Percentiles rank a stretch among this genome's conserved stretches.
These are phyloP conservation scores for Lordiphosa stackelbergi DNA, from an alignment of 1,140 invertebrate species.

Conservation along the genomic window DNA sequence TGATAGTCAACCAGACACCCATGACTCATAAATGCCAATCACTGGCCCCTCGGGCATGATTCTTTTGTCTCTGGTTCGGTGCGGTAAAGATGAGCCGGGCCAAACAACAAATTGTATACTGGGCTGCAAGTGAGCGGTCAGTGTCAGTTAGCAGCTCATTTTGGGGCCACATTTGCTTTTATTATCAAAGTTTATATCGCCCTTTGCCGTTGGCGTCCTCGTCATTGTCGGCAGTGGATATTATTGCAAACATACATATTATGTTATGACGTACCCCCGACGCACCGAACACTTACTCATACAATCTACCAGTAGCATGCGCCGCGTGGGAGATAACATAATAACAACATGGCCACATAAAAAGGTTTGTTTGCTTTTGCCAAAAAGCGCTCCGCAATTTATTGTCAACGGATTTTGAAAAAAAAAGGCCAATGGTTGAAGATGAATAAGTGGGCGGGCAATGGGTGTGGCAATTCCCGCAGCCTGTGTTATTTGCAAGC, in stretches of 20 bases:
- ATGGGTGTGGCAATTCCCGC: background rate
- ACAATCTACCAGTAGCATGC: constrained; percentile 22
- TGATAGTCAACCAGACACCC: constrained; percentile 17
- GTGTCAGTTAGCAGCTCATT: constrained; percentile 15
- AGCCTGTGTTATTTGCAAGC: too few species aligned
- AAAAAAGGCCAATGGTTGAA: background rate
- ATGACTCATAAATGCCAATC: constrained; percentile 37
- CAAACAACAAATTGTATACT: constrained; percentile 18
- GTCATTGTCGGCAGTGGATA: constrained; percentile 38
- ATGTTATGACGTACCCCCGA: too few species aligned
- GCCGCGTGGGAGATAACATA: constrained; percentile 45
- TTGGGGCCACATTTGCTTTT: constrained; percentile 46
- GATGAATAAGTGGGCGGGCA: background rate
- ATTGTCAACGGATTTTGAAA: constrained; percentile 27
- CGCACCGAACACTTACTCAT: constrained; percentile 19
- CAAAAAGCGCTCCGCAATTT: constrained; percentile 37
- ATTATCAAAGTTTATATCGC: constrained; percentile 52
- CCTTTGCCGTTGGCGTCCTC: constrained; percentile 20
- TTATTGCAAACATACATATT: constrained; percentile 47
- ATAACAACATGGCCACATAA: constrained; percentile 57
- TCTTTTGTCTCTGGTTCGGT: constrained; percentile 2
- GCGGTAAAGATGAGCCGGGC: background rate
- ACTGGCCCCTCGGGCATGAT: constrained; percentile 13
- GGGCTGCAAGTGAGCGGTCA: background rate
- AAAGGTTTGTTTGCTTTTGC: constrained; percentile 45